phyloP scores from a whole-genome alignment of 1,140 invertebrate genomes.

The Globodera ellingtonae region DNA sequence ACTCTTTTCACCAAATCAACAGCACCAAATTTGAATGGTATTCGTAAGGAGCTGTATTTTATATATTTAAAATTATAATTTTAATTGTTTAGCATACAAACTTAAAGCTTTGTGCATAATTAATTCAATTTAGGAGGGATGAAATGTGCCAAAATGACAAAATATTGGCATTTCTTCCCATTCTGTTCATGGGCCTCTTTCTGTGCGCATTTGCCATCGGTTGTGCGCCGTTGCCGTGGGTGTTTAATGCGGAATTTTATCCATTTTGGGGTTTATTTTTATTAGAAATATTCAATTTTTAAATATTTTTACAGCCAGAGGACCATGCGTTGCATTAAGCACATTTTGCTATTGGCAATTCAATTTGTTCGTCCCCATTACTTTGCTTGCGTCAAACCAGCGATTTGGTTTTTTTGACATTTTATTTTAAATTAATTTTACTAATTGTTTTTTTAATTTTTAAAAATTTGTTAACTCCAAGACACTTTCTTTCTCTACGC shows the following conservation, averaged over 20 bases:
- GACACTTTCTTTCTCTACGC: slow-evolving; percentile 67
- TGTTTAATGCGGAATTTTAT: slow-evolving; percentile 74
- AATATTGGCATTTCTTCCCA: slow-evolving; percentile 51
- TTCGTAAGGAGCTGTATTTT: no score
- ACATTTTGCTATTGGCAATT: slow-evolving; percentile 72
- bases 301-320: slow-evolving; percentile 64
- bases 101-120: no score
- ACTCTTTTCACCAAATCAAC: slow-evolving; percentile 19
- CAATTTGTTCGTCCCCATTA: slow-evolving; percentile 74
- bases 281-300: not conserved
- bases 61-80: no score
- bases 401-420: slow-evolving; percentile 64
- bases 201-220: slow-evolving; percentile 52
- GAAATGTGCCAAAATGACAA: slow-evolving; percentile 45
- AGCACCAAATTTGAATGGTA: slow-evolving; percentile 39
- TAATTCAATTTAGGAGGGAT: slow-evolving; percentile 36
- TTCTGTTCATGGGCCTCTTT: slow-evolving; percentile 60
- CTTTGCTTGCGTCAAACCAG: slow-evolving; percentile 69
- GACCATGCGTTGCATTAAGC: slow-evolving; percentile 70
- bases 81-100: no score
- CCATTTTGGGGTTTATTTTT: slow-evolving; percentile 69
- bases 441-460: not conserved
- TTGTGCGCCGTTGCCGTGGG: slow-evolving; percentile 75
- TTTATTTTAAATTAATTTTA: not conserved
- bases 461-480: slow-evolving; percentile 11